Evolutionary conservation across 1,140 invertebrate species (phyloP).

Genomic region (Varroa destructor): DNA sequence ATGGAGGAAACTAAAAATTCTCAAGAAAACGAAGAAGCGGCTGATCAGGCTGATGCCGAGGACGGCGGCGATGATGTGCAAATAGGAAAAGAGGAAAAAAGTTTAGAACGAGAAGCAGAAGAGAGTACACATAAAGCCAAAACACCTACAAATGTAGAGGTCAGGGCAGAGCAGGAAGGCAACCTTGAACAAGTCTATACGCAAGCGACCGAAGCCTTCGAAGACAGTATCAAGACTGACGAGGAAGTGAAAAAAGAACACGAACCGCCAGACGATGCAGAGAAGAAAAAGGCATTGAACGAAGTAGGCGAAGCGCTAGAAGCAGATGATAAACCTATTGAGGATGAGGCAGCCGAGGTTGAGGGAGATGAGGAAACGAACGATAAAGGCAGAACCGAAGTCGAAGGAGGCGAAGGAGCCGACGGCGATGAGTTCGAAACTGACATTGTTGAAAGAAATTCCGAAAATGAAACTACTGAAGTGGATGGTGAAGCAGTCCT

Average conservation of each 20-base stretch:
- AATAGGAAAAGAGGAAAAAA: not conserved
- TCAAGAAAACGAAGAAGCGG: not conserved
- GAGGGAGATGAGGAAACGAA: too few species aligned
- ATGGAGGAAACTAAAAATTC: not conserved
- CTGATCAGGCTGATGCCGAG: conserved; percentile 17
- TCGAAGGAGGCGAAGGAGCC: not conserved
- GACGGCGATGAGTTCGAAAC: not conserved
- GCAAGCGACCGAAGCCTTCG: not conserved
- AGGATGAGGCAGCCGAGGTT: not conserved
- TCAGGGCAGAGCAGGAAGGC: not conserved
- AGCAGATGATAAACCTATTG: not conserved
- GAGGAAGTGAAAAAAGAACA: conserved; percentile 10
- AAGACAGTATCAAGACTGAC: conserved; percentile 4
- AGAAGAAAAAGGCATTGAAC: not conserved
- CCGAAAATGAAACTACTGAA: conserved; percentile 9
- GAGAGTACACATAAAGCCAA: too few species aligned
- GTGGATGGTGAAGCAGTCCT: not conserved
- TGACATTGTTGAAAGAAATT: not conserved
- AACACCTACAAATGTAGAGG: not conserved
- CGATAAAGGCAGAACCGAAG: too few species aligned
- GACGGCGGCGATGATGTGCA: not conserved
- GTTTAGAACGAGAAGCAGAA: too few species aligned
- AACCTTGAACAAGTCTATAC: conserved; percentile 23
- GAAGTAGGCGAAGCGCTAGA: not conserved
- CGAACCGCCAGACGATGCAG: not conserved